Conservation (phyloP, 2,888 invertebrate genomes). For the Tetragnatha montana region DNA sequence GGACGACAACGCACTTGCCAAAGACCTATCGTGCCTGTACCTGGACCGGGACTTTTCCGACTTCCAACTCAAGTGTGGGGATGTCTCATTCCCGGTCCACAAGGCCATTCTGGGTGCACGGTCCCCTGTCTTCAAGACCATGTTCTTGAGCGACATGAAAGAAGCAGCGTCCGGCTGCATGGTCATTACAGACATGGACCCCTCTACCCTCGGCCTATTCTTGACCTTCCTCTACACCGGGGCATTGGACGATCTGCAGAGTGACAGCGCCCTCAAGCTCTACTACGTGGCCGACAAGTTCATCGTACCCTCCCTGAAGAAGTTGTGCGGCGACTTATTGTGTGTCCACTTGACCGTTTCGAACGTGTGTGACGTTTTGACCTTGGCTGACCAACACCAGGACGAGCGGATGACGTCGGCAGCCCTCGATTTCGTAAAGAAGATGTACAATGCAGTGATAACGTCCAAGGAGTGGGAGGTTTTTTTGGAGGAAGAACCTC, state of each 20-base stretch:
- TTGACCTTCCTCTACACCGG: slow-evolving; percentile 13
- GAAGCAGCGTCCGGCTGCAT: not conserved
- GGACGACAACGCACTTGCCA: too few species aligned
- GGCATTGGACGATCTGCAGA: not conserved
- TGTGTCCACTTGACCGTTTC: not conserved
- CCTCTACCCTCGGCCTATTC: not conserved
- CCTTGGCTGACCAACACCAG: slow-evolving; percentile 1
- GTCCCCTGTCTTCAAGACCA: slow-evolving; percentile 2
- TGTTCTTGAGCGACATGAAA: not conserved
- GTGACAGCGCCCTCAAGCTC: not conserved
- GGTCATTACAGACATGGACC: slow-evolving; percentile 5
- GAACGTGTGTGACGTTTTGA: not conserved
- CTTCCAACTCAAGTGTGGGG: too few species aligned
- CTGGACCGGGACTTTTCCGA: too few species aligned
- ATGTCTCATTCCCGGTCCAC: too few species aligned
- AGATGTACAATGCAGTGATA: not conserved
- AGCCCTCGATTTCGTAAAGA: not conserved
- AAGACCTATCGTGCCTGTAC: too few species aligned
- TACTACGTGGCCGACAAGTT: slow-evolving; percentile 29
- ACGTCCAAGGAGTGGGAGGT: not conserved
- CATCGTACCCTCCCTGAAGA: not conserved
- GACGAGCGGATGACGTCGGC: not conserved
- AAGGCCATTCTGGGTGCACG: not conserved
- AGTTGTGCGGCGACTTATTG: not conserved
- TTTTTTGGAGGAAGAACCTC: not conserved